Evolutionary conservation across 2,888 invertebrate genomes (phyloP), one percentile per base, ranked within the genome.

Genomic region (Allophyes oxyacanthae): DNA sequence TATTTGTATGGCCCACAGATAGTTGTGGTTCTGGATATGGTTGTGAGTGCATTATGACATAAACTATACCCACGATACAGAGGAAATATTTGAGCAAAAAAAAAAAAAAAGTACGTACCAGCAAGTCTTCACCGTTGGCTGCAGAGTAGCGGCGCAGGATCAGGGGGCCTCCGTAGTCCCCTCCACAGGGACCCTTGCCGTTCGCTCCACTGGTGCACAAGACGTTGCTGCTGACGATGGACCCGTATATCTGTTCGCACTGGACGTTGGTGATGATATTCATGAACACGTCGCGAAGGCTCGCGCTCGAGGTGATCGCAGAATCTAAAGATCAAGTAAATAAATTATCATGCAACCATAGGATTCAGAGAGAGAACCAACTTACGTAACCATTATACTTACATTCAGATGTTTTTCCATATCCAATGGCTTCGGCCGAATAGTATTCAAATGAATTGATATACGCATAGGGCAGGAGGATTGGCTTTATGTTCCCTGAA

Each of bases 401-500:
- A 63, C 63, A 38, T 0, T 67, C 44, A 26, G 50, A 44, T 25
- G 44, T 50, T 13, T 0, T 50, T 15, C 63, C 63, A 25, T 25
- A 63, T 25, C 68, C 63, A 1, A 63, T 63, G 9, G 60, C 37
- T 50, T 67, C 61, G 9, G 63, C 41, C 2, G 6, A 15, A 15
- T 30, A 67, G 5, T 62, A 50, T 32, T 20, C 41, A 14, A 67
- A 51, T 11, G 63, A 15, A 41, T 50, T 49, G n/a, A 28, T 50
- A 32, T 50, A 49, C 15, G 25, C 68, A 2, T 34, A 60, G 2
- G 63, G 63, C 14, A 63, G 20, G 25, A 13, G 6, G 11, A 63
- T 50, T 3, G 50, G 8, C 5, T 1, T 33, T 2, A 63, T 41
- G 8, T 44, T 11, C 28, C 2, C 62, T 66, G 15, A 36, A 59